These are phyloP conservation scores for Cephus pulcher DNA, from an alignment of 2,888 invertebrate genomes.

Conservation along the genomic window DNA sequence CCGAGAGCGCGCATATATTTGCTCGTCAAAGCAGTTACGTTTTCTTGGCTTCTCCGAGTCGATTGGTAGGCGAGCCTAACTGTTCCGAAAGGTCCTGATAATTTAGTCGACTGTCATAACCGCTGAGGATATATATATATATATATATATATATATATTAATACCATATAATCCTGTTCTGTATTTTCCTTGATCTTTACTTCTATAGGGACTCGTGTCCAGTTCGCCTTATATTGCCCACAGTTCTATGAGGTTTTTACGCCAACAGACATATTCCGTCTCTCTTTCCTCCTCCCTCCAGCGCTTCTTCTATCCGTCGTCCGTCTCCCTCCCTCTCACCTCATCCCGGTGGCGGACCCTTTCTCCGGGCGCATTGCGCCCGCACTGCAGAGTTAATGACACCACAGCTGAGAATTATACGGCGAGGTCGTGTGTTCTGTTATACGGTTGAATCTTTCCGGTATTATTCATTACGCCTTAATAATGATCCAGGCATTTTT, in stretches of 20 bases:
- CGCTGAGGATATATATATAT: conserved; percentile 25
- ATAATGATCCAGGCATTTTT: conserved; percentile 42
- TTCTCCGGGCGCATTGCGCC: conserved; percentile 16
- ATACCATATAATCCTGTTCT: background rate
- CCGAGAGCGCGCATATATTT: conserved; percentile 52
- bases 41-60: conserved; percentile 40
- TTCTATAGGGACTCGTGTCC: no score
- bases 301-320: conserved; percentile 17
- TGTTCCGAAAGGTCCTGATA: conserved; percentile 55
- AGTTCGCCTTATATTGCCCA: background rate
- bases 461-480: conserved; percentile 53
- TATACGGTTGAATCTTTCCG: conserved; percentile 50
- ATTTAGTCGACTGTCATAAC: conserved; percentile 52
- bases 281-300: conserved; percentile 27
- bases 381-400: conserved; percentile 44
- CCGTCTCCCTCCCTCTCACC: background rate
- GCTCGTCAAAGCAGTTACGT: conserved; percentile 54
- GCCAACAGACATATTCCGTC: background rate
- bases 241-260: background rate
- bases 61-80: conserved; percentile 53
- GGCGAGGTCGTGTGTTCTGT: conserved; percentile 43
- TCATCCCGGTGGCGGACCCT: background rate
- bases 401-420: conserved; percentile 50
- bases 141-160: background rate
- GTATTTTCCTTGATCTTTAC: no score